Evolutionary conservation across 2,888 invertebrate genomes (phyloP).

Genomic region (Empis stercorea): DNA sequence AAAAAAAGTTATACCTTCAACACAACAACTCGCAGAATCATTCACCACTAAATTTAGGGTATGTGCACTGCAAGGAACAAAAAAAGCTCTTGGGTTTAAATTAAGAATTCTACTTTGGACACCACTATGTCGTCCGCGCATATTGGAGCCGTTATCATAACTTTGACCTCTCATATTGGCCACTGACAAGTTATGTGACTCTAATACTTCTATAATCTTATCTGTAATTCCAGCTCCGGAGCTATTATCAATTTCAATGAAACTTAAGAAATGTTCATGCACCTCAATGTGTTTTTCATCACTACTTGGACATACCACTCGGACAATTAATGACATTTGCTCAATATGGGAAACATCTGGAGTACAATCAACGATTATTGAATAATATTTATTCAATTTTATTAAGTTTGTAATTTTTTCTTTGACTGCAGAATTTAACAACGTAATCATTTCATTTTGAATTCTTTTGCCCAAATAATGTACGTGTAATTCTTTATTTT

Average conservation of each 20-base stretch:
- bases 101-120: constrained; percentile 2
- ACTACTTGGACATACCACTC: constrained; percentile 1
- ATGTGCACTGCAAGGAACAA: constrained; percentile 5
- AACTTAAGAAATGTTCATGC: not conserved
- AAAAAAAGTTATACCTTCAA: constrained; percentile 3
- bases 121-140: constrained; percentile 4
- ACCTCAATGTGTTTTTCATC: not conserved
- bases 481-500: not conserved
- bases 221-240: not conserved
- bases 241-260: not conserved
- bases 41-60: constrained; percentile 3
- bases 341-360: constrained; percentile 2
- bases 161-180: constrained; percentile 1
- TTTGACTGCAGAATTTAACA: constrained; percentile 2
- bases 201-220: not conserved
- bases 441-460: constrained; percentile 5
- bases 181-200: not conserved
- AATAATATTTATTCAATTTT: constrained; percentile 6
- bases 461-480: constrained; percentile 4
- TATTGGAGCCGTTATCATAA: constrained; percentile 5
- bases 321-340: constrained; percentile 2
- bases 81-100: constrained; percentile 4
- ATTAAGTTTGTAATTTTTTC: constrained; percentile 2
- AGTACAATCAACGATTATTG: constrained; percentile 5
- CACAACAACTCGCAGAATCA: not conserved